Evolutionary conservation across 2,113 vertebrate species (phyloP).

Genomic region (Podarcis cretensis): DNA sequence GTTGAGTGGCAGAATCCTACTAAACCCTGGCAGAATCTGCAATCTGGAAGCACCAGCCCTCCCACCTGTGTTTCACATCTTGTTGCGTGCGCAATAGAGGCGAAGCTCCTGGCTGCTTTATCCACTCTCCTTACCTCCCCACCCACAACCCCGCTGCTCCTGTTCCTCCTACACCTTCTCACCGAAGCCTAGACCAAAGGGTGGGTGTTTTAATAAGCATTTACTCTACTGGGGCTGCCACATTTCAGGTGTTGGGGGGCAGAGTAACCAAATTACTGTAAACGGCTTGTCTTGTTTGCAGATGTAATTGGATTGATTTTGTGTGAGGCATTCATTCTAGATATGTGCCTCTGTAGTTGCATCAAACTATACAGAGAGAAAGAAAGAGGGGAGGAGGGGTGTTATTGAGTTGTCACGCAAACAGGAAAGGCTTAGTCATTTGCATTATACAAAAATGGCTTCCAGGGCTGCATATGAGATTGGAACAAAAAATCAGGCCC

Average conservation of each 20-base stretch:
- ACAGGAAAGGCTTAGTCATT: background rate
- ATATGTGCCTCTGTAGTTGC: background rate
- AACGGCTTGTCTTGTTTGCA: conserved; percentile 66
- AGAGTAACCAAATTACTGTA: conserved; percentile 68
- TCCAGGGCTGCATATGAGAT: background rate
- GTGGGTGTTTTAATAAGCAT: conserved; percentile 28
- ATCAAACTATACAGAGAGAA: background rate
- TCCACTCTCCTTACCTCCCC: background rate
- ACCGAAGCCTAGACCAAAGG: conserved; percentile 6
- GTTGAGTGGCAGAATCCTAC: background rate
- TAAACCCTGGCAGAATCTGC: too few relatives aligned
- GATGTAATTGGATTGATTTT: conserved; percentile 61
- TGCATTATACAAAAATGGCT: background rate
- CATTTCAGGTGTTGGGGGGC: background rate
- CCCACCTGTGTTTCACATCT: background rate
- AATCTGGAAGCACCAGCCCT: background rate
- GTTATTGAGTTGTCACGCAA: background rate
- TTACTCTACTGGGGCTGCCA: conserved; percentile 12
- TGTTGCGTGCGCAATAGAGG: background rate
- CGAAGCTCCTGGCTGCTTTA: background rate
- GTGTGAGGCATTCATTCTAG: background rate
- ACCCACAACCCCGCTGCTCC: background rate
- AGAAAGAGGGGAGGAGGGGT: too few relatives aligned
- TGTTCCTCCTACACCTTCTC: background rate
- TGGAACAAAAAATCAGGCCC: background rate